Evolutionary conservation across 2,888 invertebrate species (phyloP).

Genomic region (Harpalus rubripes): DNA sequence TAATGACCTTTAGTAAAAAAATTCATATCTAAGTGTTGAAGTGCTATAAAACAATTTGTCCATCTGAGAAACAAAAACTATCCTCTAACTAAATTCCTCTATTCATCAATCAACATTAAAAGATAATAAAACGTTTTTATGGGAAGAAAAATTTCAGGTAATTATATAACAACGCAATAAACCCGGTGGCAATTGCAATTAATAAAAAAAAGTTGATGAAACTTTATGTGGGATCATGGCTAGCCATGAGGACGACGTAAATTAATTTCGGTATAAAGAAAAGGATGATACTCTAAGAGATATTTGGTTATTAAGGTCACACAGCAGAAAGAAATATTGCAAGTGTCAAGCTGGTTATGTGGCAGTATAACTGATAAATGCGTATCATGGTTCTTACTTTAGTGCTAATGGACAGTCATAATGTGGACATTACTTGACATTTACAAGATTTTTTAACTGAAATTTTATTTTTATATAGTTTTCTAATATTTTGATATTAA

Average conservation of each 20-base stretch:
- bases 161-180: slow-evolving; percentile 23
- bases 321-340: slow-evolving; percentile 25
- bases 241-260: slow-evolving; percentile 48
- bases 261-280: slow-evolving; percentile 39
- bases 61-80: background rate
- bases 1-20: background rate
- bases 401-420: slow-evolving; percentile 20
- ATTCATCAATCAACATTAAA: slow-evolving; percentile 46
- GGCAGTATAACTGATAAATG: slow-evolving; percentile 12
- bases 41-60: slow-evolving; percentile 3
- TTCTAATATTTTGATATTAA: background rate
- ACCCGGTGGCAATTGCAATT: slow-evolving; percentile 39
- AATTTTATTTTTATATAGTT: slow-evolving; percentile 8
- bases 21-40: background rate
- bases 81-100: slow-evolving; percentile 9
- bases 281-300: slow-evolving; percentile 14
- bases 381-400: slow-evolving; percentile 30
- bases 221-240: slow-evolving; percentile 32
- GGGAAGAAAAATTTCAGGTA: slow-evolving; percentile 40
- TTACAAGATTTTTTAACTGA: slow-evolving; percentile 17
- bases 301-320: slow-evolving; percentile 47
- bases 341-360: slow-evolving; percentile 2
- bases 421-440: slow-evolving; percentile 9
- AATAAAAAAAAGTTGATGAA: slow-evolving; percentile 53
- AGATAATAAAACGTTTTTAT: slow-evolving; percentile 45